phyloP scores from a whole-genome alignment of 2,797 vertebrate species.

The Picus viridis region DNA sequence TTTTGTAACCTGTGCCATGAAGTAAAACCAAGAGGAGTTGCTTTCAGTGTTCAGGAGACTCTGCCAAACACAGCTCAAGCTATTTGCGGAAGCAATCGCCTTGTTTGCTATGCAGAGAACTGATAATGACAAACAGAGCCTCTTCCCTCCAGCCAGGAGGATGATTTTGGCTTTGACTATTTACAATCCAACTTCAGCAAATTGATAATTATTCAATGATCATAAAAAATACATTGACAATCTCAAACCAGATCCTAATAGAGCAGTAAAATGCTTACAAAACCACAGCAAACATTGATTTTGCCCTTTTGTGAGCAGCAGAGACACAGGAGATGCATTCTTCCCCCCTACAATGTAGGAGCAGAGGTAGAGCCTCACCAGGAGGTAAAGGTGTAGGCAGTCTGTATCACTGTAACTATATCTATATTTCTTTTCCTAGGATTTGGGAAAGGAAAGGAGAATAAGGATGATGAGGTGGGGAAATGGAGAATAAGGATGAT shows the following conservation, averaged over 20 bases:
- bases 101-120: background rate
- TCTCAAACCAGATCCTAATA: background rate
- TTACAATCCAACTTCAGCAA: background rate
- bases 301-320: background rate
- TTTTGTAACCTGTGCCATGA: background rate
- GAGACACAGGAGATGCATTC: background rate
- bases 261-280: background rate
- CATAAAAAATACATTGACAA: conserved; percentile 18
- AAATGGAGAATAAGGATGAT: background rate
- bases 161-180: background rate
- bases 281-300: background rate
- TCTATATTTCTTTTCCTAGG: background rate
- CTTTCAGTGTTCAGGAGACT: rapidly evolving
- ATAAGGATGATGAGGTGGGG: background rate
- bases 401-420: background rate
- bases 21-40: conserved; percentile 14
- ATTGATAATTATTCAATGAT: background rate
- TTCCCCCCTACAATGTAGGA: background rate
- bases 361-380: conserved; percentile 5
- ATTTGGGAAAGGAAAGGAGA: rapidly evolving
- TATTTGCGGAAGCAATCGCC: background rate
- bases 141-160: background rate
- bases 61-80: background rate
- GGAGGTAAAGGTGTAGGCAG: conserved; percentile 43
- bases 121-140: conserved; percentile 18